Evolutionary conservation across 1,140 invertebrate genomes (phyloP).

Genomic region (Plutomurus gul): DNA sequence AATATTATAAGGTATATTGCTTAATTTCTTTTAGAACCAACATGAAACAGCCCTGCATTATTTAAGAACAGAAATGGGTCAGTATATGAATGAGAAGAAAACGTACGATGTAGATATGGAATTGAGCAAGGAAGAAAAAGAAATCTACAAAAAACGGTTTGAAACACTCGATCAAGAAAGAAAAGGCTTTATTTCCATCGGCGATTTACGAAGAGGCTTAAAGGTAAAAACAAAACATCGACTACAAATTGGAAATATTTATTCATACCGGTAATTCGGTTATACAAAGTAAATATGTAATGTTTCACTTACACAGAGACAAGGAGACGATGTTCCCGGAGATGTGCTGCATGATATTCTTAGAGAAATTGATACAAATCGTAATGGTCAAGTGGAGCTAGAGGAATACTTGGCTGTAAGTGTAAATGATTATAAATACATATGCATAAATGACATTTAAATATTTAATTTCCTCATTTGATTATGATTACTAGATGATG

Average conservation of each 20-base stretch:
- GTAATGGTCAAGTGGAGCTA: conserved; percentile 98
- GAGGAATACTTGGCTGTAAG: conserved; percentile 97
- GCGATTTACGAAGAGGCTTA: conserved; percentile 90
- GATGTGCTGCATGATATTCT: conserved; percentile 97
- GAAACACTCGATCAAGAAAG: conserved; percentile 91
- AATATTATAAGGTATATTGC: not conserved
- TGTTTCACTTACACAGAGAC: conserved; percentile 66
- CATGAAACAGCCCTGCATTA: conserved; percentile 79
- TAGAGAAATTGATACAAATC: conserved; percentile 97
- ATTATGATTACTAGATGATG: conserved; percentile 79
- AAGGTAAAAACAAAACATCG: too few species aligned
- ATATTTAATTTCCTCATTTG: not conserved
- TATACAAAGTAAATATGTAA: too few species aligned
- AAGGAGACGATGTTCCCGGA: conserved; percentile 88
- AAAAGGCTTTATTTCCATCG: conserved; percentile 97
- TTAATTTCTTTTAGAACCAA: conserved; percentile 67
- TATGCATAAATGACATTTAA: not conserved
- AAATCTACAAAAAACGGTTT: conserved; percentile 92
- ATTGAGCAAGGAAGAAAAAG: conserved; percentile 91
- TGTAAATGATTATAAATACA: not conserved
- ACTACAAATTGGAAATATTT: too few species aligned
- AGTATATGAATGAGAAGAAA: conserved; percentile 84
- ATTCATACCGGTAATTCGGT: too few species aligned
- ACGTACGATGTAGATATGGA: conserved; percentile 86
- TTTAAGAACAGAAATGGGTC: conserved; percentile 94